Conservation (phyloP, 2,113 vertebrate genomes). For the Gambusia affinis region DNA sequence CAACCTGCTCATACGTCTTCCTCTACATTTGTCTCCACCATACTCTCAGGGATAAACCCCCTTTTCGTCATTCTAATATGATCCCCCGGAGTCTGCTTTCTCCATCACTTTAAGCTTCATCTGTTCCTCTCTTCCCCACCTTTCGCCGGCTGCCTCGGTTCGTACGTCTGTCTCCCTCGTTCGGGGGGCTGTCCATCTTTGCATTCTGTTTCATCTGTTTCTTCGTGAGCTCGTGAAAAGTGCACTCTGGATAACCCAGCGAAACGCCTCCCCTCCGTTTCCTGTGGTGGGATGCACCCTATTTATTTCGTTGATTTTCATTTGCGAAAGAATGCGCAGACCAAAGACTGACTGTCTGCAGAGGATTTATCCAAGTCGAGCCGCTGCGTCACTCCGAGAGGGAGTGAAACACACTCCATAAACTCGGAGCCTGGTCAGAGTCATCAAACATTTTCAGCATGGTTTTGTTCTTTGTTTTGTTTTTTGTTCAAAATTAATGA, state of each 20-base stretch:
- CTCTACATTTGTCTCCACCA: not conserved
- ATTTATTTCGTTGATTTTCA: conserved; percentile 78
- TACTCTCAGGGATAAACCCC: not conserved
- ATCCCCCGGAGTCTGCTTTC: not conserved
- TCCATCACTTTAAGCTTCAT: conserved; percentile 31
- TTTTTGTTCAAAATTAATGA: no score
- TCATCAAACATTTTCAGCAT: no score
- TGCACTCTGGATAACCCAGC: conserved; percentile 81
- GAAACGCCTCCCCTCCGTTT: conserved; percentile 67
- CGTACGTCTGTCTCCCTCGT: conserved; percentile 23
- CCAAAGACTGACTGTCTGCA: conserved; percentile 74
- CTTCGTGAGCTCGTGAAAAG: conserved; percentile 76
- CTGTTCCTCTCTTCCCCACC: conserved; percentile 10
- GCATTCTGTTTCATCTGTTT: conserved; percentile 57
- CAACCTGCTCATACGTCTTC: not conserved
- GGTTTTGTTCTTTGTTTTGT: no score
- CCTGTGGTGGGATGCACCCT: conserved; percentile 74
- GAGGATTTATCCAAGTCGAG: conserved; percentile 57
- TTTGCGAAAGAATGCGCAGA: conserved; percentile 58
- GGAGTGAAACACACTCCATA: not conserved
- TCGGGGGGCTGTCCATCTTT: conserved; percentile 14
- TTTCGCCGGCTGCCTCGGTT: conserved; percentile 22
- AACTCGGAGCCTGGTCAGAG: not conserved
- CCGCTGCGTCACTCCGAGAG: conserved; percentile 11
- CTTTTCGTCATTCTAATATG: not conserved